Base-by-base conservation (phyloP, 1,140 invertebrate species). In the Chymomyza costata region DNA sequence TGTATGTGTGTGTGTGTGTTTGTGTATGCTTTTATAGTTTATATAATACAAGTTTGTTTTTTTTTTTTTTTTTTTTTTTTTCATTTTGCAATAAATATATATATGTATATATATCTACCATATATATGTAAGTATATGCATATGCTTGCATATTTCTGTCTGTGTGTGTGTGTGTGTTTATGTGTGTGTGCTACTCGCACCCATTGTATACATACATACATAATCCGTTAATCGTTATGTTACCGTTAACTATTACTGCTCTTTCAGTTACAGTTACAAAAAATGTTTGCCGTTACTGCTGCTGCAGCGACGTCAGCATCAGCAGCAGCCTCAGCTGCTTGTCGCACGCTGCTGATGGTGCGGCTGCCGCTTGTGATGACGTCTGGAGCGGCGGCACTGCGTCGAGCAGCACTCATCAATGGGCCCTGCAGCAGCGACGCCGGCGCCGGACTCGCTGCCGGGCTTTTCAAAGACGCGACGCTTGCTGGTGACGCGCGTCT, bases 391-490 rank as follows among this genome's bases (percentile, higher is more conserved):
- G 49, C 86, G 82, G 57, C 88, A 89, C 43, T 89, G 87, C 19
- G 74, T 86, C 13, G 83, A 82, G 49, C 89, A 89, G 71, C 89
- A 90, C 51, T 89, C 88, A 55, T 89, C 88, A 10, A 81, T 61
- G 16, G 86, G 83, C 13, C 68, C 59, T 10, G 53, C 58, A 25
- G 30, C 13, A 21, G 14, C 45, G 21, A 11, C 15, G 31, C 39
- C 5, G 56, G 19, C 25, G 39, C 64, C 17, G 21, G 25, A 10
- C 18, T 53, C 31, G 83, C 83, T 30, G 62, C 69, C 49, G 65
- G 80, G 56, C 66, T 85, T 63, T 64, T 86, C 62, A 69, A 86
- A 57, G 41, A 85, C 44, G 48, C 86, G 65, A 68, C 84, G 70
- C 43, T 85, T 85, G 30, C 62, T 59, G 11, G 80, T 51, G 13